Percentiles rank a stretch among this genome's conserved stretches.
Evolutionary conservation across 1,140 invertebrate genomes (phyloP).

Genomic region (Caenorhabditis inopinata): DNA sequence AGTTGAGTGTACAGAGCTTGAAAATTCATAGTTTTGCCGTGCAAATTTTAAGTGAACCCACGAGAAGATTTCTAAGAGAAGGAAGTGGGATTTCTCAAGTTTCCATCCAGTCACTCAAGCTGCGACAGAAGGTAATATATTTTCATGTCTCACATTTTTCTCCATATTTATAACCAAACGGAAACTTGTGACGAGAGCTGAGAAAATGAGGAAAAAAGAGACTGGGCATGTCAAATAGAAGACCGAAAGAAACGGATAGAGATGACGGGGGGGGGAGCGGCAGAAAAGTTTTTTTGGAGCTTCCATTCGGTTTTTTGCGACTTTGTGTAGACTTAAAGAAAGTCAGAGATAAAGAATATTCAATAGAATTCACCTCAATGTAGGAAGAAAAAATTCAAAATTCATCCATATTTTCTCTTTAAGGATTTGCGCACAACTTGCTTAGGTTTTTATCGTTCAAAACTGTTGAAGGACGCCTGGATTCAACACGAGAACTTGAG

Average conservation of each 20-base stretch:
- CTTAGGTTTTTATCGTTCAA: too few species aligned
- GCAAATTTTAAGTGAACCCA: too few species aligned
- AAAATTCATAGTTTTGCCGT: too few species aligned
- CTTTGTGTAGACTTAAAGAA: not conserved
- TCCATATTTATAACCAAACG: constrained; percentile 20
- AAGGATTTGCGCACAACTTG: too few species aligned
- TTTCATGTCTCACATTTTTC: not conserved
- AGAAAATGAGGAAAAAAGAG: not conserved
- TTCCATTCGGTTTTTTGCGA: not conserved
- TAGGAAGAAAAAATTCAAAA: too few species aligned
- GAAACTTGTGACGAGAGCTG: constrained; percentile 13
- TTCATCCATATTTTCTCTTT: too few species aligned
- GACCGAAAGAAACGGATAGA: constrained; percentile 1
- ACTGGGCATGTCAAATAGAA: constrained; percentile 3
- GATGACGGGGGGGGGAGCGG: not conserved
- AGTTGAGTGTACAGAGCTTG: too few species aligned
- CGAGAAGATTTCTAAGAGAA: not conserved
- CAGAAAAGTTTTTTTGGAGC: constrained; percentile 10
- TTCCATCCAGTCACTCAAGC: not conserved
- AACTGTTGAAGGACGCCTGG: too few species aligned
- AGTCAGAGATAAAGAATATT: constrained; percentile 12
- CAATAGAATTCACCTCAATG: not conserved
- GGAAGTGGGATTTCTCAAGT: not conserved
- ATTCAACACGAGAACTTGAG: too few species aligned
- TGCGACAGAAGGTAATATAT: constrained; percentile 28